Conservation (phyloP, 2,797 vertebrate genomes). For the Menidia menidia region DNA sequence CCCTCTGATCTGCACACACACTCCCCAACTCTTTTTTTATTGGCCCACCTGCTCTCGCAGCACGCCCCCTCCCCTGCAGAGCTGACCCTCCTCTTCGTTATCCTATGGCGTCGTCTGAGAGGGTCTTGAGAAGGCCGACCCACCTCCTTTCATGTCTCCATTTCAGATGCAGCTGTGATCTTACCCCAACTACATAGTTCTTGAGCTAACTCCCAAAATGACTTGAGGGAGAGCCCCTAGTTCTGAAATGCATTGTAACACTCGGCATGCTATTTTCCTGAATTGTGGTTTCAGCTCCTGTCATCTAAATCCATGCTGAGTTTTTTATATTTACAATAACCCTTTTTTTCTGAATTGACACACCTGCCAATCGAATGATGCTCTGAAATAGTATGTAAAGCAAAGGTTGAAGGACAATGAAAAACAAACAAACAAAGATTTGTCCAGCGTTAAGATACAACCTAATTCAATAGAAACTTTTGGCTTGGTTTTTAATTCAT, state of each 20-base stretch:
- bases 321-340: background rate
- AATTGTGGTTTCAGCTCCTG: no score
- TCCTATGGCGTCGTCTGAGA: constrained; percentile 58
- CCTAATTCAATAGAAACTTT: background rate
- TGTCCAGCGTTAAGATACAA: no score
- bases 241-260: background rate
- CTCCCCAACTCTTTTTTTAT: constrained; percentile 43
- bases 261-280: no score
- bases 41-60: constrained; percentile 75
- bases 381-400: background rate
- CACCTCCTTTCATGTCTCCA: constrained; percentile 65
- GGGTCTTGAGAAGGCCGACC: constrained; percentile 64
- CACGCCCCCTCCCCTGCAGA: constrained; percentile 43
- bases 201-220: constrained; percentile 10
- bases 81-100: constrained; percentile 61
- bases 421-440: no score
- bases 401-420: background rate
- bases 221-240: background rate
- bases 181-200: constrained; percentile 21
- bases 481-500: background rate
- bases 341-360: background rate
- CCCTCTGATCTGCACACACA: constrained; percentile 62
- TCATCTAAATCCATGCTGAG: background rate
- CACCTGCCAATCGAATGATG: background rate
- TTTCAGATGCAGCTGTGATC: constrained; percentile 19